Conservation (phyloP, 2,113 vertebrate species). For the Cryptomyrus ogoouensis region DNA sequence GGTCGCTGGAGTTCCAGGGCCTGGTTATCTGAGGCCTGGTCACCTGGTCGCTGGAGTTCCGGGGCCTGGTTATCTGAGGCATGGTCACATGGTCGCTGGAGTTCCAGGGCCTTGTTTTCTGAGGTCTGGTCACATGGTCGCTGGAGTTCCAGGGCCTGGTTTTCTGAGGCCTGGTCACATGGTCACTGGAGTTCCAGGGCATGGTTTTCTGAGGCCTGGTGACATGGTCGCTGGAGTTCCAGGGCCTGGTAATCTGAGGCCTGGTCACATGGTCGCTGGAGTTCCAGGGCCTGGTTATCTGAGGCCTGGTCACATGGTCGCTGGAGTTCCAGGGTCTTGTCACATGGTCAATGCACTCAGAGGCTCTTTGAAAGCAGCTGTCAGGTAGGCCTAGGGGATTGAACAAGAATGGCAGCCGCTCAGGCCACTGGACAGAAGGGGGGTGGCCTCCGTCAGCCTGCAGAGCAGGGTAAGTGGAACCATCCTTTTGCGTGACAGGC, state of each 20-base stretch:
- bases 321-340: background rate
- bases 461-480: background rate
- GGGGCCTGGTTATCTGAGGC: no score
- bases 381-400: background rate
- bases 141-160: background rate
- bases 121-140: background rate
- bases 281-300: background rate
- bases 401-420: background rate
- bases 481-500: background rate
- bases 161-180: background rate
- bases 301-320: background rate
- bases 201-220: background rate
- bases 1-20: no score
- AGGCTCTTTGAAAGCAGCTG: background rate
- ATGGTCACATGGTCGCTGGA: background rate
- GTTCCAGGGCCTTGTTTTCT: background rate
- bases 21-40: no score
- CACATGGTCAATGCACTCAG: background rate
- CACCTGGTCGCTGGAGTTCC: no score
- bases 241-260: background rate
- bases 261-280: background rate
- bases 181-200: background rate
- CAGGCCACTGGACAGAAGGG: background rate
- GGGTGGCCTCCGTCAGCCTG: background rate
- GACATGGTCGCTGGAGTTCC: background rate